Percentiles rank a stretch among this genome's conserved stretches.
Evolutionary conservation across 1,140 invertebrate species (phyloP).

Genomic region (Drosophila pseudoobscura): DNA sequence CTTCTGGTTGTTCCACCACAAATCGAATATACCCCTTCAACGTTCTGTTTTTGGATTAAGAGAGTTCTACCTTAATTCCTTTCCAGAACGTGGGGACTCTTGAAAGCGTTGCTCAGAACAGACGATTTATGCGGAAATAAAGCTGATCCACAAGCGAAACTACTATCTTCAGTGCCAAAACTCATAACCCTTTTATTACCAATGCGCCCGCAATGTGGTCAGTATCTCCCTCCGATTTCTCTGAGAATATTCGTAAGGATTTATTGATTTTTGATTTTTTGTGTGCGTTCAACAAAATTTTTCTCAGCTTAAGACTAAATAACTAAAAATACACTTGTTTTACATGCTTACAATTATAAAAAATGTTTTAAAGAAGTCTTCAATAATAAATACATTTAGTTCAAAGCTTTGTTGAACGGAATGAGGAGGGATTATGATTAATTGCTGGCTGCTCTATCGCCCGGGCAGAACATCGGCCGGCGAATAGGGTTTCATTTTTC

Average conservation of each 20-base stretch:
- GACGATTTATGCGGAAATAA: no score
- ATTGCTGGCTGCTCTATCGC: slow-evolving; percentile 12
- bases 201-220: no score
- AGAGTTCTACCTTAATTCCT: no score
- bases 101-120: no score
- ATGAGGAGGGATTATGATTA: slow-evolving; percentile 56
- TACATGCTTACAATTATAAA: slow-evolving; percentile 70
- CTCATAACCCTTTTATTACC: no score
- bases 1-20: no score
- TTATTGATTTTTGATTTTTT: slow-evolving; percentile 55
- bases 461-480: no score
- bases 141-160: no score
- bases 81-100: no score
- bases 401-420: slow-evolving; percentile 64
- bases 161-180: no score
- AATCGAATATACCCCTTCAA: no score
- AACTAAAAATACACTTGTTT: slow-evolving; percentile 68
- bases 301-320: slow-evolving; percentile 70
- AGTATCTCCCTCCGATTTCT: neutral
- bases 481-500: slow-evolving; percentile 9
- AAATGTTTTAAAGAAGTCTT: slow-evolving; percentile 69
- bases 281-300: slow-evolving; percentile 72
- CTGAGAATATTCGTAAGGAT: slow-evolving; percentile 45
- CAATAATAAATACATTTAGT: slow-evolving; percentile 63
- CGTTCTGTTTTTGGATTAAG: no score